Base-by-base conservation (phyloP, 1,140 invertebrate species). In the Piezodorus guildinii region DNA sequence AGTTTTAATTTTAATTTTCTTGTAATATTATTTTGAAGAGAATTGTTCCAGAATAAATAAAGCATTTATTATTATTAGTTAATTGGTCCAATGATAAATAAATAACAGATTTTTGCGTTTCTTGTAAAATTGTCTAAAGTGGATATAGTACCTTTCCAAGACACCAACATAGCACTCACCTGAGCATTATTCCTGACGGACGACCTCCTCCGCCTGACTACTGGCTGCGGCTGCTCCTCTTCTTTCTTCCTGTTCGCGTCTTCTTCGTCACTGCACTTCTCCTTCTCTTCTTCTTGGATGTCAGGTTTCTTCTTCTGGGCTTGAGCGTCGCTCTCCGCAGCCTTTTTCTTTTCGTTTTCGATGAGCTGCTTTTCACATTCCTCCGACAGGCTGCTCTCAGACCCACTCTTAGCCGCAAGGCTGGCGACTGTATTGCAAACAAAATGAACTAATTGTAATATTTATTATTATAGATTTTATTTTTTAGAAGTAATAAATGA, bases 371-470 rank as follows among this genome's bases (percentile, higher is more conserved):
- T 69, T 39, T 61, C 63, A 64, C 63, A 81, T 76, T 72, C 81
- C 69, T 91, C 90, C 0, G 89, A 91, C 52, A 92, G 76, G 70
- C 88, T 91, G 68, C 88, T 91, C 69, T 91, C 90, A 1, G 88
- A 91, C 9, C 83, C 87, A 68, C 88, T 91, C 75, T 91, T 92
- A 44, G 79, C 80, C 61, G 88, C 72, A 58, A 74, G 70, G 10
- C 23, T 27, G 68, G 65, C 54, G 66, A 60, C 67, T 66, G 62
- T 62, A 62, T 10, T 1, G 12, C 34, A 30, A 30, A 39, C 6
- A 10, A 39, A 39, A 39, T 39, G 12, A 39, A 1, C 12, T 1
- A 39, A 39, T 39, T 10, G 34, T 10, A 39, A 39, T 39, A 39
- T 39, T 39, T 30, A 30, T 4, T 30, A 30, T 30, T 4, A 30